Conservation (phyloP, 2,888 invertebrate species). For the Syritta pipiens region DNA sequence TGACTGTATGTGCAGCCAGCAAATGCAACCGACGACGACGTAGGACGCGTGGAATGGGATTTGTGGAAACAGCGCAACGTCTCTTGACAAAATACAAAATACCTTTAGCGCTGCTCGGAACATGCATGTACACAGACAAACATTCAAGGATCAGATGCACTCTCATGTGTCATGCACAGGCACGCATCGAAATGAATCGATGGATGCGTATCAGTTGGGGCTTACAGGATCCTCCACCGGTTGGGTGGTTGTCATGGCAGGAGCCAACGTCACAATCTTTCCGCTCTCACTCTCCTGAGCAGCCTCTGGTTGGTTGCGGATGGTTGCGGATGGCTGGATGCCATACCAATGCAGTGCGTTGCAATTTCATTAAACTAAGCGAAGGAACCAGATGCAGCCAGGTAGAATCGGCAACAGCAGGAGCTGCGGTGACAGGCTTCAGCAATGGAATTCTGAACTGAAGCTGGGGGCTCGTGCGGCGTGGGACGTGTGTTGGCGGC, state of each 20-base stretch:
- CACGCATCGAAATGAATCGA: conserved; percentile 34
- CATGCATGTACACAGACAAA: not conserved
- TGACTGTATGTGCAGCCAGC: not conserved
- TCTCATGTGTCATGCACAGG: conserved; percentile 36
- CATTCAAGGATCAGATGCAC: conserved; percentile 27
- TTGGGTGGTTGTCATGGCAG: conserved; percentile 33
- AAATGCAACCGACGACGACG: not conserved
- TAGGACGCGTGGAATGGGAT: conserved; percentile 4
- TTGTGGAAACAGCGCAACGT: conserved; percentile 25
- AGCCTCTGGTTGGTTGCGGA: conserved; percentile 7
- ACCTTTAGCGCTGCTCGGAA: not conserved
- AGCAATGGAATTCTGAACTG: conserved; percentile 23
- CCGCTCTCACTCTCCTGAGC: no score
- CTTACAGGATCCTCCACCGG: conserved; percentile 23
- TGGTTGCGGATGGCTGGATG: not conserved
- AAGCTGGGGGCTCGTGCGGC: not conserved
- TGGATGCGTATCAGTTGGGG: conserved; percentile 35
- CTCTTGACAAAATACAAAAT: conserved; percentile 38
- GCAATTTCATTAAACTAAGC: conserved; percentile 67
- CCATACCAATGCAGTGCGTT: conserved; percentile 38
- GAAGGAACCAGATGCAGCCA: conserved; percentile 43
- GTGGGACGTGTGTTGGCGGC: not conserved
- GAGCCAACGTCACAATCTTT: conserved; percentile 34
- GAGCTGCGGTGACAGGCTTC: conserved; percentile 57
- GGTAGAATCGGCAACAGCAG: conserved; percentile 44